Percentiles rank a stretch among this genome's conserved stretches.
Evolutionary conservation across 2,113 vertebrate genomes (phyloP).

Genomic region (Nerophis lumbriciformis): DNA sequence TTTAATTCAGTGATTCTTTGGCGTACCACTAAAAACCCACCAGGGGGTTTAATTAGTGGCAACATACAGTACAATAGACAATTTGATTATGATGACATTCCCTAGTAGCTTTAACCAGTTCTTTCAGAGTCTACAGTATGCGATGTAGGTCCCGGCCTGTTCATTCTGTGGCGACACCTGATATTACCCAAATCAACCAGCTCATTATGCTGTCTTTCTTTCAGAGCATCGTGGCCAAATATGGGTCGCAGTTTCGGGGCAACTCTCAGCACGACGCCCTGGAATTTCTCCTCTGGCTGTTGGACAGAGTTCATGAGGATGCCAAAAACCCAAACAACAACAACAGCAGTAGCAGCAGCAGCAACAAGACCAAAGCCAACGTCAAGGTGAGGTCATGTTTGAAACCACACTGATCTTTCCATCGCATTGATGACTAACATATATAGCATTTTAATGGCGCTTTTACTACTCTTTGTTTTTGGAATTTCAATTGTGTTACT

Average conservation of each 20-base stretch:
- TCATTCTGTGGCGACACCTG: background rate
- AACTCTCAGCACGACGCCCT: constrained; percentile 90
- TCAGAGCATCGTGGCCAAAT: constrained; percentile 86
- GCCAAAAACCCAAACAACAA: constrained; percentile 64
- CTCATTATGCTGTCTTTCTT: constrained; percentile 14
- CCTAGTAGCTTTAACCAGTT: background rate
- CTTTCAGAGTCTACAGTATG: background rate
- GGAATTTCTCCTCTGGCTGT: constrained; percentile 93
- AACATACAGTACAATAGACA: no score
- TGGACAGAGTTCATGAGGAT: constrained; percentile 89
- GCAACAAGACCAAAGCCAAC: constrained; percentile 44
- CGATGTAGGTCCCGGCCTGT: background rate
- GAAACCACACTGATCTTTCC: background rate
- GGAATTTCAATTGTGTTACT: constrained; percentile 19
- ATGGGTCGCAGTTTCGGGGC: constrained; percentile 86
- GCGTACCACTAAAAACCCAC: no score
- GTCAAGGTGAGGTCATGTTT: constrained; percentile 70
- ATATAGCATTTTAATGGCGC: background rate
- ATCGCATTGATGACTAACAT: background rate
- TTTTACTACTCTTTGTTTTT: constrained; percentile 5
- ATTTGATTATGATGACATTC: no score
- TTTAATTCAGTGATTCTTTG: no score
- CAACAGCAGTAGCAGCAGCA: constrained; percentile 64
- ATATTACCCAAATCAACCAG: constrained; percentile 2
- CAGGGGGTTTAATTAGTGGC: no score